A percentile compares a stretch with the other conserved stretches of the same genome.
These are phyloP conservation scores for Pedicia rivosa DNA, from an alignment of 2,888 invertebrate genomes.

Conservation along the genomic window DNA sequence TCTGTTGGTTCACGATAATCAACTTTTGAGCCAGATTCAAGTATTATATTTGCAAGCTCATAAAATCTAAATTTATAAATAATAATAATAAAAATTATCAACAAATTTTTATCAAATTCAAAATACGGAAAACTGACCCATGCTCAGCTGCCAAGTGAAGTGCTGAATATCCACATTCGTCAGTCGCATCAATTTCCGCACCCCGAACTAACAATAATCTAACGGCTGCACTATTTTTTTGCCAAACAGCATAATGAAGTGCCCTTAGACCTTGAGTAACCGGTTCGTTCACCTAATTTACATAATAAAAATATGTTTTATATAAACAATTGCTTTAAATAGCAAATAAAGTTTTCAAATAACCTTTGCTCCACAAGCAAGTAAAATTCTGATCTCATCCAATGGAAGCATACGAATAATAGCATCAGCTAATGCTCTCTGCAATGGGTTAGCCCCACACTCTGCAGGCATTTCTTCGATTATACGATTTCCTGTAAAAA, in stretches of 20 bases:
- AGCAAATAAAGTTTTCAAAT: slow-evolving; percentile 25
- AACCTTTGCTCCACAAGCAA: slow-evolving; percentile 69
- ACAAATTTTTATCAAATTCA: slow-evolving; percentile 13
- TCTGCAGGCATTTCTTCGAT: slow-evolving; percentile 74
- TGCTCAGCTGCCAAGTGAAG: slow-evolving; percentile 82
- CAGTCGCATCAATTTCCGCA: slow-evolving; percentile 64
- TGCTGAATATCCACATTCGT: slow-evolving; percentile 84
- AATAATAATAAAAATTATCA: slow-evolving; percentile 7
- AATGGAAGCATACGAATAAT: slow-evolving; percentile 76
- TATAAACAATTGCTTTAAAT: slow-evolving; percentile 15
- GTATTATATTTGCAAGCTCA: slow-evolving; percentile 51
- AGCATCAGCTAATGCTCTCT: slow-evolving; percentile 76
- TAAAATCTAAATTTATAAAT: too few species aligned
- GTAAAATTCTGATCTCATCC: slow-evolving; percentile 69
- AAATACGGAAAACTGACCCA: too few species aligned
- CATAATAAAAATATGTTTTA: slow-evolving; percentile 9
- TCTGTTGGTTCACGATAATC: slow-evolving; percentile 60
- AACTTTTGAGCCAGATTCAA: slow-evolving; percentile 64
- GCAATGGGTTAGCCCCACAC: slow-evolving; percentile 53
- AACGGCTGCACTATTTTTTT: slow-evolving; percentile 64
- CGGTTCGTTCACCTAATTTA: slow-evolving; percentile 54
- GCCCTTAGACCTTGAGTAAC: slow-evolving; percentile 78
- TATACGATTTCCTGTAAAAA: slow-evolving; percentile 13
- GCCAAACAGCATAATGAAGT: slow-evolving; percentile 86
- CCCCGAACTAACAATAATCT: slow-evolving; percentile 65